Base-by-base conservation (phyloP, 2,797 vertebrate genomes). In the Euthynnus affinis region DNA sequence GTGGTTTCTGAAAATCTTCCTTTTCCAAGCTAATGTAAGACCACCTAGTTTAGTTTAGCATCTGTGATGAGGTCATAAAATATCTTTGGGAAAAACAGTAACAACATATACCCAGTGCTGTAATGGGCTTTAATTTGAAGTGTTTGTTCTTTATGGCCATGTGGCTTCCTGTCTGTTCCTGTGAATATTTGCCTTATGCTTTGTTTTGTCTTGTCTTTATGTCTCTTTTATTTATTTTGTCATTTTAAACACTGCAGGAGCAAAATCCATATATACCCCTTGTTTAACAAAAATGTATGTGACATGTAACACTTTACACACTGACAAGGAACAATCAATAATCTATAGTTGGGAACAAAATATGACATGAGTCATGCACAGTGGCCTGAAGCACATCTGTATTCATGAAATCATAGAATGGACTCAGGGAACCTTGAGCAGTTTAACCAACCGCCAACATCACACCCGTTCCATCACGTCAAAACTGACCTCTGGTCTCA, bases 401-500 rank as follows among this genome's bases (percentile, higher is more conserved):
- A 49, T 49, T 49, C 46, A 49, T 49, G 46, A 49, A 49, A 20
- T 46, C 9, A 51, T 34, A 3, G 34, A 8, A n/a, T 18, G 49
- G 56, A 49, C 25, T 37, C 40, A 2, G 7, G 6, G 9, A 58
- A 61, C 56, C 22, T 48, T 57, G 18, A 62, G 52, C 1, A 18
- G 12, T 58, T 56, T 27, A 18, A 49, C 42, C 49, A 58, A 27
- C 17, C 18, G 23, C 61, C 46, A 32, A 6, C 1, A 13, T 74
- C 44, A 48, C 58, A 67, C 18, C 27, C 13, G 23, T 27, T 56
- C 14, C 48, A 18, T 61, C 53, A 60, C 20, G 58, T 66, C 64
- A 18, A 8, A 55, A 52, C 25, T 61, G 69, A 70, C 15, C 14
- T 48, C 32, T 52, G 42, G 53, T 37, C 44, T 49, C 46, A 20